Evolutionary conservation across 1,140 invertebrate species (phyloP).

Genomic region (Antheraea pernyi): DNA sequence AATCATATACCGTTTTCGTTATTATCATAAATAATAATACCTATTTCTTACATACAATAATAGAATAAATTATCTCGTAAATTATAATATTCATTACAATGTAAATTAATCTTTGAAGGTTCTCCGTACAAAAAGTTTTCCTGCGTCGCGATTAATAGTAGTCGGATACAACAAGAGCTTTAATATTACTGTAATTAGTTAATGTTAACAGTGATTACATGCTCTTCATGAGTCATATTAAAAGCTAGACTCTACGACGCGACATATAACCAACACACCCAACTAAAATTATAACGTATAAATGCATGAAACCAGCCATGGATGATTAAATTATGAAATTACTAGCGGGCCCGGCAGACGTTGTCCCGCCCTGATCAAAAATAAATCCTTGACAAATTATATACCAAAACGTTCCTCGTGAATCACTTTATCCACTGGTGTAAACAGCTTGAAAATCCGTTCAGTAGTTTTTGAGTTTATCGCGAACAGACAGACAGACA

Average conservation of each 20-base stretch:
- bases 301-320: neutral
- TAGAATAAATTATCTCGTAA: constrained; percentile 6
- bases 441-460: too few species aligned
- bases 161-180: constrained; percentile 41
- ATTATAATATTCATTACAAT: constrained; percentile 19
- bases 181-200: constrained; percentile 40
- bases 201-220: constrained; percentile 31
- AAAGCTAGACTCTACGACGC: neutral
- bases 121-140: constrained; percentile 55
- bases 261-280: neutral
- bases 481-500: too few species aligned
- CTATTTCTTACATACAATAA: neutral
- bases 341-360: too few species aligned
- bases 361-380: too few species aligned
- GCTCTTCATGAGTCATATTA: neutral
- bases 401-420: too few species aligned
- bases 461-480: too few species aligned
- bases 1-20: neutral
- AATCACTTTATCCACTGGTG: too few species aligned
- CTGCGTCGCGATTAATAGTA: constrained; percentile 40
- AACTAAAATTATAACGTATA: neutral
- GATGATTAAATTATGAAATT: too few species aligned
- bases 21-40: neutral
- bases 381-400: too few species aligned
- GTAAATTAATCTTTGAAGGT: constrained; percentile 33